phyloP scores from a whole-genome alignment of 2,113 vertebrate species.

The Ciconia stormi region DNA sequence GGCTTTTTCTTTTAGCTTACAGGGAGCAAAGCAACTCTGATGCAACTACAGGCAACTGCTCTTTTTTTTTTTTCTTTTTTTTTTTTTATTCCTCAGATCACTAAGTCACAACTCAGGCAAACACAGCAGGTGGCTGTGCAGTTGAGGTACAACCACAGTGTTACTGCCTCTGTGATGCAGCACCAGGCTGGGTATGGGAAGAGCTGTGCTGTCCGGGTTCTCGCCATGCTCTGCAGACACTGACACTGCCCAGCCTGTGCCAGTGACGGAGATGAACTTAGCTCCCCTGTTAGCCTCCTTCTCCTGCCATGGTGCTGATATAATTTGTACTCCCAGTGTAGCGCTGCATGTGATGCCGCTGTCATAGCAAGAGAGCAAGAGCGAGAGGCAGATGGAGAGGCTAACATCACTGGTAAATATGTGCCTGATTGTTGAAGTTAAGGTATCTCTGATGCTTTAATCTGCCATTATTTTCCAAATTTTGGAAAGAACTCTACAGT shows the following conservation, averaged over 20 bases:
- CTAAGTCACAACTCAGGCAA: neutral
- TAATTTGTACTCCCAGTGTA: neutral
- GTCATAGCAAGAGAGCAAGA: neutral
- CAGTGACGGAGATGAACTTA: neutral
- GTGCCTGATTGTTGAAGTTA: neutral
- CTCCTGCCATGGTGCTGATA: neutral
- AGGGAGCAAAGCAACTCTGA: neutral
- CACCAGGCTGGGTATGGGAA: neutral
- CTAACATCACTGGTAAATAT: neutral
- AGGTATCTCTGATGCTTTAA: neutral
- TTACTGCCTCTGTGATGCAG: rapidly evolving
- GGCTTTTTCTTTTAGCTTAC: neutral
- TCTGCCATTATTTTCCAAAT: neutral
- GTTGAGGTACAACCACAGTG: neutral
- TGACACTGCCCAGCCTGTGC: neutral
- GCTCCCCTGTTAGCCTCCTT: neutral
- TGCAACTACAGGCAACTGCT: neutral
- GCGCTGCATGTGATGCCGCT: neutral
- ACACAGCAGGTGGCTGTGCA: rapidly evolving
- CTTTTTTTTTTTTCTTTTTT: too few relatives aligned
- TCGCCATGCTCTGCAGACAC: neutral
- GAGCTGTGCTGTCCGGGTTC: neutral
- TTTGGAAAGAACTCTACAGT: neutral
- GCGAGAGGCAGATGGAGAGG: neutral
- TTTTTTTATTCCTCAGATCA: neutral